phyloP scores from a whole-genome alignment of 2,113 vertebrate genomes.

The Phalacrocorax carbo region DNA sequence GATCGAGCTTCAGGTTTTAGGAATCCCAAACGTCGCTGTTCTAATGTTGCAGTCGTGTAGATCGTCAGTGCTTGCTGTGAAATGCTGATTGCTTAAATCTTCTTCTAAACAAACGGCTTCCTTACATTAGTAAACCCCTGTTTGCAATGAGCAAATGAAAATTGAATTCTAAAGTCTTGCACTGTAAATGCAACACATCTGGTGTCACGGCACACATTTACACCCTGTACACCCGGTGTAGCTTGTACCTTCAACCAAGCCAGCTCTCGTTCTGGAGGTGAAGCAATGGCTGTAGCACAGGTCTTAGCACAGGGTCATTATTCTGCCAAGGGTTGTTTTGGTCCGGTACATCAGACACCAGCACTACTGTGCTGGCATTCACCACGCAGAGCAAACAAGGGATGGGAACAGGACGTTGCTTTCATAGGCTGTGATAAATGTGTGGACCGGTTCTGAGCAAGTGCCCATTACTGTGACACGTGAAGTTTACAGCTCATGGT shows the following conservation, averaged over 20 bases:
- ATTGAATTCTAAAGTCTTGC: neutral
- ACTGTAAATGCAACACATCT: neutral
- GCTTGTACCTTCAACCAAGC: neutral
- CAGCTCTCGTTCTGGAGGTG: neutral
- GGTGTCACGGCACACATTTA: fast-evolving
- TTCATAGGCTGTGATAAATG: neutral
- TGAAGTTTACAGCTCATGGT: neutral
- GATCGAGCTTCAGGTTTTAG: neutral
- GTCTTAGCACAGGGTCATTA: neutral
- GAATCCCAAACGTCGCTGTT: neutral
- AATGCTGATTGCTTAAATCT: neutral
- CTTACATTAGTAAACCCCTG: neutral
- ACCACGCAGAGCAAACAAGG: neutral
- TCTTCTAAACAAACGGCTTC: neutral
- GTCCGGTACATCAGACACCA: neutral
- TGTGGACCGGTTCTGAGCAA: neutral
- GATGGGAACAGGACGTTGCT: neutral
- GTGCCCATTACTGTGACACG: neutral
- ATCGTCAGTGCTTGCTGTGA: neutral
- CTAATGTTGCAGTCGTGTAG: fast-evolving
- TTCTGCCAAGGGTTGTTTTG: neutral
- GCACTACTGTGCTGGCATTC: neutral
- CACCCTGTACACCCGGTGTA: too few species aligned
- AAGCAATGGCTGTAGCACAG: neutral
- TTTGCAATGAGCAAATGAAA: neutral